Evolutionary conservation across 2,113 vertebrate genomes (phyloP).

Genomic region (Prolemur simus): DNA sequence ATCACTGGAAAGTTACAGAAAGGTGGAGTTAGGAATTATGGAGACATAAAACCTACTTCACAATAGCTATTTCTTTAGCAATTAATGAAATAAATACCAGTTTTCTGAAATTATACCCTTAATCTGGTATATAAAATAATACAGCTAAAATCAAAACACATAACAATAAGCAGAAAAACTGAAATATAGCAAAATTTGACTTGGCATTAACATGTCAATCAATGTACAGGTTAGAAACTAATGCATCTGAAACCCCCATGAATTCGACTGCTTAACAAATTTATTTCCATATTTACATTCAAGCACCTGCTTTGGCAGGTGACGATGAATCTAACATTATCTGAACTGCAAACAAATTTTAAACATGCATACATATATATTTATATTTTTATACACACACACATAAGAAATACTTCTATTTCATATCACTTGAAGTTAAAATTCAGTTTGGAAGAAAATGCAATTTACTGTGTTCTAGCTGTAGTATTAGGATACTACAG

Average conservation of each 20-base stretch:
- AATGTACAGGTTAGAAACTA: background rate
- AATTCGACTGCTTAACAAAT: background rate
- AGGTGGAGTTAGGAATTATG: background rate
- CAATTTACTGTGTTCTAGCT: background rate
- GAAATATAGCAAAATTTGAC: constrained; percentile 4
- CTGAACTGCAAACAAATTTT: background rate
- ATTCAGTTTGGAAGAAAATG: background rate
- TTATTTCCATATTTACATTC: constrained; percentile 9
- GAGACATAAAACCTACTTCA: background rate
- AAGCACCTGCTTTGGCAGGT: background rate
- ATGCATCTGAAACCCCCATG: background rate
- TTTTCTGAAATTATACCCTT: background rate
- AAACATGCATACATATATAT: background rate
- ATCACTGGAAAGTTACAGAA: background rate
- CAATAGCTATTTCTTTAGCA: background rate
- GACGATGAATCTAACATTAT: constrained; percentile 15
- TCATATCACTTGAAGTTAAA: background rate
- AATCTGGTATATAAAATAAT: background rate
- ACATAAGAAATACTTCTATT: background rate
- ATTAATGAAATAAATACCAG: background rate
- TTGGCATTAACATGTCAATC: background rate
- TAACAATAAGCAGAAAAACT: background rate
- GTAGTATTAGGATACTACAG: rapidly evolving
- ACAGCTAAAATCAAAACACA: background rate
- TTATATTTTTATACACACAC: background rate